Base-by-base conservation (phyloP, 2,888 invertebrate species). In the Cephalotes varians region DNA sequence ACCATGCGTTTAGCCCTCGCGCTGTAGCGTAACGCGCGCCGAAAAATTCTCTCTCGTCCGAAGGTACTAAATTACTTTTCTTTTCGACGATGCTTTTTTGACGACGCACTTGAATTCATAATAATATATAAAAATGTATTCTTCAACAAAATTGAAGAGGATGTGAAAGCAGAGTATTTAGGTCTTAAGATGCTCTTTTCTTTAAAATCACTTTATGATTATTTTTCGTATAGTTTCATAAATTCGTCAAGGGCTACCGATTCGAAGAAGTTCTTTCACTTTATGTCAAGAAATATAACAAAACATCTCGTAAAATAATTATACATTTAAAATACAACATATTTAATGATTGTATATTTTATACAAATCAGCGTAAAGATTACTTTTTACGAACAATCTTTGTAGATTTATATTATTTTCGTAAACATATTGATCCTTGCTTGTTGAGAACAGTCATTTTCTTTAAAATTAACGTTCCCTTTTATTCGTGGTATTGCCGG, bases 1-100 rank as follows among this genome's bases (percentile, higher is more conserved):
- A 87, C 86, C 86, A 69, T 72, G 84, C 86, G 86, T 87, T 90
- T 85, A 90, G 87, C 87, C 74, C 84, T 77, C 31, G 44, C 79
- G 62, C 77, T 74, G 25, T 31, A 31, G 56, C 67, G 76, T 40
- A 54, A 65, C 25, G 72, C 31, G n/a, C 18, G 58, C 47, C 21
- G 49, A 28, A 72, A 49, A 21, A 47, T 65, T 37, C 28, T n/a
- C n/a, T 28, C 49, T 60, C 49, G 12, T 40, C 31, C 56, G 21
- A 40, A 25, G 25, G 12, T 18, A 37, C 44, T 18, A 69, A 74
- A 74, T 74, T 74, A 74, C 21, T 47, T 21, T 62, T 47, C 31
- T 51, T 21, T 74, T 49, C 15, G 9, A 40, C 21, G 31, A 60
- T 34, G 34, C 34, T 34, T 18, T 37, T 54, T 31, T 31, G 18